These are phyloP conservation scores for Osmoderma eremita DNA, from an alignment of 2,888 invertebrate species.

Conservation along the genomic window DNA sequence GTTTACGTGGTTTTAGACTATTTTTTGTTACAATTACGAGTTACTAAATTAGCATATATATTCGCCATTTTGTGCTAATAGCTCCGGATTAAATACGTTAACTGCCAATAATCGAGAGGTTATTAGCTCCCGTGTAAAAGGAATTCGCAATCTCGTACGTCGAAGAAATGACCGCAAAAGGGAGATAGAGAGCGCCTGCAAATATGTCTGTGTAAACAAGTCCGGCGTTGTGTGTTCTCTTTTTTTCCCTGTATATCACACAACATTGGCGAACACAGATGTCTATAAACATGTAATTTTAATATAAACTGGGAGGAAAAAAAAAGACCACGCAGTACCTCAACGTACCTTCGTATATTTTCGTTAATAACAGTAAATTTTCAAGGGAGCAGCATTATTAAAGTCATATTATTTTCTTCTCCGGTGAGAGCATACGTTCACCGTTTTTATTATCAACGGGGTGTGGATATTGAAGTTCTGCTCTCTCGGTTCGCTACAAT, in stretches of 20 bases:
- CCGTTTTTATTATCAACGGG: conserved; percentile 49
- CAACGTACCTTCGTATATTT: conserved; percentile 5
- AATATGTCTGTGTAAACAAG: conserved; percentile 20
- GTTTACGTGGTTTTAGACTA: not conserved
- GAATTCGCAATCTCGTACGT: conserved; percentile 8
- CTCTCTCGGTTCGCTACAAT: conserved; percentile 5
- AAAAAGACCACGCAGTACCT: not conserved
- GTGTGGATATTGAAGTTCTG: conserved; percentile 48
- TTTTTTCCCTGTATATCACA: conserved; percentile 6
- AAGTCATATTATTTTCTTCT: conserved; percentile 43
- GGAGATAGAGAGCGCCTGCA: not conserved
- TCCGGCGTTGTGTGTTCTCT: not conserved
- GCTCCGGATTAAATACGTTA: not conserved
- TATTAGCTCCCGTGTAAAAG: conserved; percentile 4
- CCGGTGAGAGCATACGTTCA: conserved; percentile 33
- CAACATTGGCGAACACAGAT: conserved; percentile 11
- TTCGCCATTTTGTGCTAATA: conserved; percentile 2
- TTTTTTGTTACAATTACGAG: conserved; percentile 4
- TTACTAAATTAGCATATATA: conserved; percentile 10
- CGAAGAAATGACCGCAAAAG: not conserved
- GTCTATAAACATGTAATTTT: conserved; percentile 30
- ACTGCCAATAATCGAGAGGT: conserved; percentile 14
- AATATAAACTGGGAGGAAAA: conserved; percentile 4
- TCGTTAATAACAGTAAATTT: conserved; percentile 31
- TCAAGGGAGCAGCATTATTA: conserved; percentile 38